These are phyloP conservation scores for Leptatherina wallacei DNA, from an alignment of 2,797 vertebrate species.

Conservation along the genomic window DNA sequence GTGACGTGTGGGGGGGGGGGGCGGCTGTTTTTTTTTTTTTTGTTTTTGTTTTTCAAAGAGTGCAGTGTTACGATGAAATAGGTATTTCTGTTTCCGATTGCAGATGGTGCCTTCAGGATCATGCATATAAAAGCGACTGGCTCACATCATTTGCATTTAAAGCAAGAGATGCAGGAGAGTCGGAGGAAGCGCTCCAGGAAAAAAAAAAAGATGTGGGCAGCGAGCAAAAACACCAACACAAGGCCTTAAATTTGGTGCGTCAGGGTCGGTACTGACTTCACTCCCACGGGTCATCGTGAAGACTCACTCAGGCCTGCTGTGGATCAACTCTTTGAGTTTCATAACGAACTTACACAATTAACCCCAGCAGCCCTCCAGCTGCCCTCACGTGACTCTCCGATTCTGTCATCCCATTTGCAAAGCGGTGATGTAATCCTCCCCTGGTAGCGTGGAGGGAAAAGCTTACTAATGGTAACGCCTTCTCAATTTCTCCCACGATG, in stretches of 20 bases:
- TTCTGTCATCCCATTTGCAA: conserved; percentile 64
- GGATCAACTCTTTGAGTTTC: conserved; percentile 17
- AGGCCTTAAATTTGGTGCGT: conserved; percentile 16
- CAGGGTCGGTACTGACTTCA: conserved; percentile 15
- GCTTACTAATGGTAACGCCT: conserved; percentile 58
- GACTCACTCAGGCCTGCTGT: conserved; percentile 25
- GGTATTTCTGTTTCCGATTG: conserved; percentile 5
- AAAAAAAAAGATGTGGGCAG: conserved; percentile 14
- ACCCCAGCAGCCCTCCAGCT: conserved; percentile 42
- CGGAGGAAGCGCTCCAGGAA: conserved; percentile 34
- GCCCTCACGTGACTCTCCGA: conserved; percentile 44
- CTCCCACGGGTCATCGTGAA: conserved; percentile 9
- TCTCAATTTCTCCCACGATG: conserved; percentile 38
- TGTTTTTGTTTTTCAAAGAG: not conserved
- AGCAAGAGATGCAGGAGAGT: conserved; percentile 48
- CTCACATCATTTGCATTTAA: conserved; percentile 66
- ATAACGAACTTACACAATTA: conserved; percentile 31
- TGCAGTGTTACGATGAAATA: not conserved
- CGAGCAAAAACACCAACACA: not conserved
- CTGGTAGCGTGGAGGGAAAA: conserved; percentile 68
- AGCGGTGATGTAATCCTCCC: conserved; percentile 85
- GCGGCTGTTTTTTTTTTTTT: not conserved
- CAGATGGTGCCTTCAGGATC: conserved; percentile 74
- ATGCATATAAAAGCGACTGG: conserved; percentile 29
- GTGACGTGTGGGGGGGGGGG: not conserved